Percentiles rank a stretch among this genome's conserved stretches.
These are phyloP conservation scores for Meiosimyza decipiens DNA, from an alignment of 2,888 invertebrate genomes.

Conservation along the genomic window DNA sequence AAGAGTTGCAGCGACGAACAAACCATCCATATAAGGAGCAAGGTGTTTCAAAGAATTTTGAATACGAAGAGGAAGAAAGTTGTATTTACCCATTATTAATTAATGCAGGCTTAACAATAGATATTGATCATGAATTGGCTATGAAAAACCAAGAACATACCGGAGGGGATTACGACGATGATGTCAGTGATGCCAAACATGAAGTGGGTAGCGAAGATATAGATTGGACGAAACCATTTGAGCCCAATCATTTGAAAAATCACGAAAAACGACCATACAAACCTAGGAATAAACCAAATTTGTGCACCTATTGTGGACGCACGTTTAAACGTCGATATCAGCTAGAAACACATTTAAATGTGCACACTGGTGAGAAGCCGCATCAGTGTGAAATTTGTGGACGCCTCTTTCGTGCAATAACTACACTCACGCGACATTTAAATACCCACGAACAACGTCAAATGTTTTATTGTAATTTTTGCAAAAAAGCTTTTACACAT, in stretches of 20 bases:
- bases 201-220: slow-evolving; percentile 26
- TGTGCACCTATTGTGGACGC: slow-evolving; percentile 51
- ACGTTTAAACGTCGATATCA: slow-evolving; percentile 50
- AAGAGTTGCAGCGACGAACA: background rate
- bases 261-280: slow-evolving; percentile 44
- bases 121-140: background rate
- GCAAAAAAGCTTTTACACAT: slow-evolving; percentile 49
- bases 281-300: slow-evolving; percentile 46
- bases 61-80: slow-evolving; percentile 26
- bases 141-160: background rate
- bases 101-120: background rate
- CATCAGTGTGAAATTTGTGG: slow-evolving; percentile 54
- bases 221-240: slow-evolving; percentile 41
- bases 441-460: slow-evolving; percentile 48
- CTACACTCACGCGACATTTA: slow-evolving; percentile 50
- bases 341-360: slow-evolving; percentile 51
- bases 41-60: background rate
- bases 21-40: too few relatives aligned
- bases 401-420: slow-evolving; percentile 50
- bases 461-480: slow-evolving; percentile 46
- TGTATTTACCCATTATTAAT: slow-evolving; percentile 13
- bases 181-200: slow-evolving; percentile 20
- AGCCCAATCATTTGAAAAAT: slow-evolving; percentile 32
- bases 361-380: slow-evolving; percentile 51
- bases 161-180: slow-evolving; percentile 5